phyloP scores from a whole-genome alignment of 2,888 invertebrate genomes.

The Unio delphinus region DNA sequence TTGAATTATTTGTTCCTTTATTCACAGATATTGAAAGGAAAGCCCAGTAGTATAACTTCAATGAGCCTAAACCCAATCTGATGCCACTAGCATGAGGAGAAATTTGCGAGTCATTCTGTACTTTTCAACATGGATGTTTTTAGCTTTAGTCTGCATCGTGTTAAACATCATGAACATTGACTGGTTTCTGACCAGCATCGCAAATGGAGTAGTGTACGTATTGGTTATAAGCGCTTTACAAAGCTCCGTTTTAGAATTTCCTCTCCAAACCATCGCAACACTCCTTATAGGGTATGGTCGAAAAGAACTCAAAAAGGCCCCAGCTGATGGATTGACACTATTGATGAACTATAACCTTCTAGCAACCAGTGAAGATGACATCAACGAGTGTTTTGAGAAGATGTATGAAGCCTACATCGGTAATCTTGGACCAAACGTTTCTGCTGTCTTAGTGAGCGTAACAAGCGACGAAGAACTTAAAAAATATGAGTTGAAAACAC shows the following conservation, averaged over 20 bases:
- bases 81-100: conserved; percentile 8
- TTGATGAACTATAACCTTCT: conserved; percentile 44
- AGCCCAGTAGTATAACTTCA: too few relatives aligned
- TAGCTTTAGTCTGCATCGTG: conserved; percentile 7
- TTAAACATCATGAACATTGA: conserved; percentile 15
- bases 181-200: conserved; percentile 4
- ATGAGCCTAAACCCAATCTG: too few relatives aligned
- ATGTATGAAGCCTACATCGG: conserved; percentile 52
- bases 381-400: conserved; percentile 44
- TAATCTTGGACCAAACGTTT: conserved; percentile 37
- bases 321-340: conserved; percentile 16
- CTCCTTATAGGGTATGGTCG: conserved; percentile 13
- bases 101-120: conserved; percentile 3
- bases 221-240: conserved; percentile 11
- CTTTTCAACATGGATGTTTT: conserved; percentile 9
- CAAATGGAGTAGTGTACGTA: conserved; percentile 6
- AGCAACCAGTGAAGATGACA: conserved; percentile 38
- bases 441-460: conserved; percentile 50
- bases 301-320: conserved; percentile 3
- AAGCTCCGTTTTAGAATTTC: conserved; percentile 19
- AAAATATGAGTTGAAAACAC: conserved; percentile 30
- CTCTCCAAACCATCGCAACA: conserved; percentile 27
- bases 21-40: too few relatives aligned
- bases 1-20: too few relatives aligned
- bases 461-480: conserved; percentile 38